Percentiles rank a stretch among this genome's conserved stretches.
Conservation (phyloP, 2,888 invertebrate species). For the Eudemis profundana region DNA sequence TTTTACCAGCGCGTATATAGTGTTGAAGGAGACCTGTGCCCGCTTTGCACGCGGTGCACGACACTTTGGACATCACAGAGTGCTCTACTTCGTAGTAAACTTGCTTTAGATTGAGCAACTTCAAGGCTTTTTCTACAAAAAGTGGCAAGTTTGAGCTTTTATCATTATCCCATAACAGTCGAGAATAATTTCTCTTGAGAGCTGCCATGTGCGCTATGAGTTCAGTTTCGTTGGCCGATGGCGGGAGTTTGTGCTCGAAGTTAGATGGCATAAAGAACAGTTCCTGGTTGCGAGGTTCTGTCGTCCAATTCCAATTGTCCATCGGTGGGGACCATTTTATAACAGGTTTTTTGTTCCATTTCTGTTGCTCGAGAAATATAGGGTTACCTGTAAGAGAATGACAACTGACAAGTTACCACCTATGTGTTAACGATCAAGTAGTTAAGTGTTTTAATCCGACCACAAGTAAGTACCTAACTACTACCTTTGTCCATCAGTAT, state of each 20-base stretch:
- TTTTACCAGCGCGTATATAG: conserved; percentile 93
- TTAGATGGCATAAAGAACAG: conserved; percentile 78
- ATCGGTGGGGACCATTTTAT: conserved; percentile 81
- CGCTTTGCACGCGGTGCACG: conserved; percentile 95
- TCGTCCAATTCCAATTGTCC: conserved; percentile 80
- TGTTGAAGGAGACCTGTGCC: conserved; percentile 94
- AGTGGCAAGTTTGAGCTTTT: conserved; percentile 90
- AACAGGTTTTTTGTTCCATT: conserved; percentile 67
- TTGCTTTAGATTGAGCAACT: conserved; percentile 93
- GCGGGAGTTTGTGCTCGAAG: conserved; percentile 80
- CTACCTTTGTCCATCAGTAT: too few relatives aligned
- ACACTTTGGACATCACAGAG: conserved; percentile 95
- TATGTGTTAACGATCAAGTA: too few relatives aligned
- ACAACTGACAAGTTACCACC: conserved; percentile 4
- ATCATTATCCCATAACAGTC: conserved; percentile 91
- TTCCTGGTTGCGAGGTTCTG: conserved; percentile 69
- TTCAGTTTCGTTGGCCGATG: conserved; percentile 80
- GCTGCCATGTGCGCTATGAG: conserved; percentile 77
- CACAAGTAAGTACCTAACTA: too few relatives aligned
- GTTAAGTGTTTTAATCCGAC: too few relatives aligned
- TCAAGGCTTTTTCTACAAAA: conserved; percentile 93
- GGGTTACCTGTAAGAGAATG: conserved; percentile 72
- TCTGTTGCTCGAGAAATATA: conserved; percentile 71
- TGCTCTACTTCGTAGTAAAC: conserved; percentile 94
- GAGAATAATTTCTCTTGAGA: conserved; percentile 77